Conservation (phyloP, 2,797 vertebrate species). For the Kryptopterus vitreolus region DNA sequence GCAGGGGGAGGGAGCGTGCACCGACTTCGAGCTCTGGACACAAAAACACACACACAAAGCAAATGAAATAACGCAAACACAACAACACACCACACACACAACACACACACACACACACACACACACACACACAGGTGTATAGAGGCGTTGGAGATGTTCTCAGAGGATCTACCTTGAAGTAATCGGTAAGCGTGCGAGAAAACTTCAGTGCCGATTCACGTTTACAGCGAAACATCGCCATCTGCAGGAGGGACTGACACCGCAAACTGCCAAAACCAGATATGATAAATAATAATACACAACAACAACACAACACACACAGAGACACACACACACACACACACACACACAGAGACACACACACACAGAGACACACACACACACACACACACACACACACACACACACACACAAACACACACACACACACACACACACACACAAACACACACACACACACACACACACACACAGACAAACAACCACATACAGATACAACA, state of each 20-base stretch:
- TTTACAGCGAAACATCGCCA: slow-evolving; percentile 91
- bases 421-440: too few species aligned
- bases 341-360: too few species aligned
- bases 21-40: slow-evolving; percentile 76
- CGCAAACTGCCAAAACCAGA: slow-evolving; percentile 80
- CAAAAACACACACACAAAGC: not conserved
- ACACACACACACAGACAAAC: too few species aligned
- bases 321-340: not conserved
- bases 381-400: too few species aligned
- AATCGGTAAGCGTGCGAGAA: slow-evolving; percentile 86
- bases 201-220: slow-evolving; percentile 87
- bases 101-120: too few species aligned
- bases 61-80: not conserved
- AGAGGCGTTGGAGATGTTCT: not conserved
- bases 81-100: too few species aligned
- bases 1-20: slow-evolving; percentile 74
- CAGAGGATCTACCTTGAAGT: slow-evolving; percentile 80
- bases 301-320: not conserved
- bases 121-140: too few species aligned
- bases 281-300: not conserved
- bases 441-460: too few species aligned
- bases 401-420: too few species aligned
- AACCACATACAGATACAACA: too few species aligned
- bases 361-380: too few species aligned
- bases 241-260: slow-evolving; percentile 90